A percentile compares a stretch with the other conserved stretches of the same genome.
phyloP scores from a whole-genome alignment of 1,140 invertebrate species.

The Onthophagus taurus region DNA sequence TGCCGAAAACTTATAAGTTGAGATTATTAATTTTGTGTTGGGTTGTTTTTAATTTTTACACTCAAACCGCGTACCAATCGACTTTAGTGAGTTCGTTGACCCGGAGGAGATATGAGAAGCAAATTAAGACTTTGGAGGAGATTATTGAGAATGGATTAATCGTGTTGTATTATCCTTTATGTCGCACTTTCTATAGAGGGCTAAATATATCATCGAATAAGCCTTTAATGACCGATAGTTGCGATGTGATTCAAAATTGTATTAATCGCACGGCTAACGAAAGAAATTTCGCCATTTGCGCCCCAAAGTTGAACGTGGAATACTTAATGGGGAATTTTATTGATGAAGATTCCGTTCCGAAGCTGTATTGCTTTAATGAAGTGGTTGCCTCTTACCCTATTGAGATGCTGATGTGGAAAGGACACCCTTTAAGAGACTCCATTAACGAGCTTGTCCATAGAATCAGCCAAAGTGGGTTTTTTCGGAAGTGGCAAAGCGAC shows the following conservation, averaged over 20 bases:
- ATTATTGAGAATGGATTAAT: constrained; percentile 12
- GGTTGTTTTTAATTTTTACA: constrained; percentile 17
- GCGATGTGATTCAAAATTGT: constrained; percentile 10
- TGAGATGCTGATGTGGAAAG: constrained; percentile 21
- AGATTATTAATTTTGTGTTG: constrained; percentile 20
- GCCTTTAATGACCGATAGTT: neutral
- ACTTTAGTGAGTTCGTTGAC: constrained; percentile 18
- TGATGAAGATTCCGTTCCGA: constrained; percentile 9
- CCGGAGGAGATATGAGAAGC: constrained; percentile 13
- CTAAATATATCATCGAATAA: neutral
- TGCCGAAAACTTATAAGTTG: constrained; percentile 4
- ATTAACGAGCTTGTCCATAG: constrained; percentile 17
- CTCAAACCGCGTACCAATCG: constrained; percentile 15
- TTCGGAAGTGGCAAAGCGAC: constrained; percentile 17
- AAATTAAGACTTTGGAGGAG: constrained; percentile 17
- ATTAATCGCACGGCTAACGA: constrained; percentile 14
- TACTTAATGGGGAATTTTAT: constrained; percentile 17
- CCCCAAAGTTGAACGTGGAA: constrained; percentile 14
- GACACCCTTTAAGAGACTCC: constrained; percentile 17
- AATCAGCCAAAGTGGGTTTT: constrained; percentile 14
- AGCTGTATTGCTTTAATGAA: constrained; percentile 19
- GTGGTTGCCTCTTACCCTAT: constrained; percentile 17
- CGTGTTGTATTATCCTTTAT: neutral
- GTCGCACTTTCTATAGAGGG: neutral
- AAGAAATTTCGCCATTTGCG: constrained; percentile 9